phyloP scores from a whole-genome alignment of 2,797 vertebrate species.

The Harpagifer antarcticus region DNA sequence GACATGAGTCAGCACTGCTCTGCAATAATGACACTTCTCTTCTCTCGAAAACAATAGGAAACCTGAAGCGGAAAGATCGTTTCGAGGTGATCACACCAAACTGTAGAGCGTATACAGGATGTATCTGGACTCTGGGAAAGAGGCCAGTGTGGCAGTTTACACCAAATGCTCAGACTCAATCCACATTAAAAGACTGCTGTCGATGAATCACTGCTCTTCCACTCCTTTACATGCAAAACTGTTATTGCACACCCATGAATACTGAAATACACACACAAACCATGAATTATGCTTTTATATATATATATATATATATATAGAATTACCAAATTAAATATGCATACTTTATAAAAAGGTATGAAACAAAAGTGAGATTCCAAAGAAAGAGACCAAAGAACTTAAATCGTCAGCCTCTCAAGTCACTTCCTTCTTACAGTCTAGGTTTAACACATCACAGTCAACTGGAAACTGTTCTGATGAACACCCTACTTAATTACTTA shows the following conservation, averaged over 20 bases:
- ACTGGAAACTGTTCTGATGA: neutral
- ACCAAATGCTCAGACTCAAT: neutral
- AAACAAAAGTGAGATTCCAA: neutral
- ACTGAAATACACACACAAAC: neutral
- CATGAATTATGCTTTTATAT: neutral
- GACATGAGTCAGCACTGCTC: conserved; percentile 36
- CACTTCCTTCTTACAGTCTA: neutral
- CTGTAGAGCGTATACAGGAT: neutral
- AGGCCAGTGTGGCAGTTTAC: neutral
- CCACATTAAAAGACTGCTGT: neutral
- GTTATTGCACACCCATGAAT: neutral
- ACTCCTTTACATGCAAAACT: neutral
- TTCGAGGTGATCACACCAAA: neutral
- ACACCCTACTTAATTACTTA: conserved; percentile 1
- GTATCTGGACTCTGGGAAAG: neutral
- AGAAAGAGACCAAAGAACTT: neutral
- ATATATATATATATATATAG: no score
- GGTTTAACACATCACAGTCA: neutral
- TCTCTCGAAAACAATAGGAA: neutral
- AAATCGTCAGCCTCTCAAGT: neutral
- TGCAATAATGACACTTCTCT: neutral
- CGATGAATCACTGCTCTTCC: neutral
- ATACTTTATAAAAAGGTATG: neutral
- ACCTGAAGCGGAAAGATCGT: neutral
- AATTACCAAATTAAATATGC: neutral